phyloP scores from a whole-genome alignment of 2,888 invertebrate genomes.

The Phalangium opilio region DNA sequence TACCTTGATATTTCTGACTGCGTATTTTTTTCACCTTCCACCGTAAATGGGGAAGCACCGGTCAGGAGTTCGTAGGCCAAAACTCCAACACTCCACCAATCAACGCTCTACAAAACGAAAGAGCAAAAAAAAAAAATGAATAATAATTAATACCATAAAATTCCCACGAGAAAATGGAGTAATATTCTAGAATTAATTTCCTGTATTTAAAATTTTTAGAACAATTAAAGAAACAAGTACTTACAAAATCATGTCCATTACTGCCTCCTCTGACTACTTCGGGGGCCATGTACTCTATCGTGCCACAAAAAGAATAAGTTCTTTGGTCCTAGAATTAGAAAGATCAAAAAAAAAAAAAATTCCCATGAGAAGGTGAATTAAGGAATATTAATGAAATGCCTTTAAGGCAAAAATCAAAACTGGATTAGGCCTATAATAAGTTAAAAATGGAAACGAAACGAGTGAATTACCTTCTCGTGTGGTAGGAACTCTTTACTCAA shows the following conservation, averaged over 20 bases:
- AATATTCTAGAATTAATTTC: too few relatives aligned
- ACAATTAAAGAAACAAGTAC: conserved; percentile 31
- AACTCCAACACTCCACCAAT: conserved; percentile 98
- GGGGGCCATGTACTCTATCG: conserved; percentile 97
- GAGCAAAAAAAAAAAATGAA: too few relatives aligned
- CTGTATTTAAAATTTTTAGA: too few relatives aligned
- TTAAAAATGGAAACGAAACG: background rate
- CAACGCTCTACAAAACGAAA: conserved; percentile 55
- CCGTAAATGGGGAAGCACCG: conserved; percentile 93
- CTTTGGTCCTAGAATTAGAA: conserved; percentile 44
- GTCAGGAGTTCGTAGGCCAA: conserved; percentile 89
- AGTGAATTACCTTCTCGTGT: conserved; percentile 40
- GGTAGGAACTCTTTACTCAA: conserved; percentile 83
- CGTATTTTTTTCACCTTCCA: conserved; percentile 81
- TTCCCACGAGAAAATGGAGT: too few relatives aligned
- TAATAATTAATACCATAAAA: too few relatives aligned
- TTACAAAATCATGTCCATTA: conserved; percentile 85
- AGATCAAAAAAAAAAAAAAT: too few relatives aligned
- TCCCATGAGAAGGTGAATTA: too few relatives aligned
- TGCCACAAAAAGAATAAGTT: conserved; percentile 95
- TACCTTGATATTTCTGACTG: conserved; percentile 81
- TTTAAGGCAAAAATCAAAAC: too few relatives aligned
- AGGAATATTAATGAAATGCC: too few relatives aligned
- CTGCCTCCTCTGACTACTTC: conserved; percentile 62
- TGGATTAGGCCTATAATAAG: too few relatives aligned